These are phyloP conservation scores for Chironomus tepperi DNA, from an alignment of 1,140 invertebrate genomes.

Conservation along the genomic window DNA sequence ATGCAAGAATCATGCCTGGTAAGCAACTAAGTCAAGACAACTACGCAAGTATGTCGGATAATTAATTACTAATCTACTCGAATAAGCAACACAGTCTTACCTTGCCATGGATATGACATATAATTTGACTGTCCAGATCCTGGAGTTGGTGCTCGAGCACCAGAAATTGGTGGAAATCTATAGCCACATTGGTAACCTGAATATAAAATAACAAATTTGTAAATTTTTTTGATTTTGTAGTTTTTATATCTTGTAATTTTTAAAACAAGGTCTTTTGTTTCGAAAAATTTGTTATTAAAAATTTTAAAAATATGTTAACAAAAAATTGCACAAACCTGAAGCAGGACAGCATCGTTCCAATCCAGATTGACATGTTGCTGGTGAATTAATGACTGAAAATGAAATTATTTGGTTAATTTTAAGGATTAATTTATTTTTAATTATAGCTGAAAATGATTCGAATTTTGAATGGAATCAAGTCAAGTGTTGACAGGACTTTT, in stretches of 20 bases:
- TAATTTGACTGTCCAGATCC: conserved; percentile 34
- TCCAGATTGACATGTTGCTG: conserved; percentile 32
- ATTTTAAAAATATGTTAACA: background rate
- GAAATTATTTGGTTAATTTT: too few species aligned
- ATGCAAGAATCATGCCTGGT: too few species aligned
- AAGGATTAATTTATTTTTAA: too few species aligned
- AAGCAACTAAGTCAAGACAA: too few species aligned
- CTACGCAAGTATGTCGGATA: too few species aligned
- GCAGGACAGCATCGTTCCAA: conserved; percentile 35
- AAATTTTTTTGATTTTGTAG: background rate
- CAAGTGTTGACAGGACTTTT: too few species aligned
- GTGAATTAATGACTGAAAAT: background rate
- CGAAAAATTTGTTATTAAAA: too few species aligned
- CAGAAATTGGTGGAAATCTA: conserved; percentile 34
- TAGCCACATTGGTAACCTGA: conserved; percentile 33
- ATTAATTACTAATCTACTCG: too few species aligned
- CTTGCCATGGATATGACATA: conserved; percentile 39
- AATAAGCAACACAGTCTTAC: conserved; percentile 18
- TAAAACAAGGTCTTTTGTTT: background rate
- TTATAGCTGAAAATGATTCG: too few species aligned
- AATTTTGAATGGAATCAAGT: too few species aligned
- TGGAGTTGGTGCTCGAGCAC: conserved; percentile 27
- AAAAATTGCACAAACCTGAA: conserved; percentile 28
- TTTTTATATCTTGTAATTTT: background rate
- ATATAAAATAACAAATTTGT: background rate